Evolutionary conservation across 2,888 invertebrate genomes (phyloP).

Genomic region (Boloria euphrosyne): DNA sequence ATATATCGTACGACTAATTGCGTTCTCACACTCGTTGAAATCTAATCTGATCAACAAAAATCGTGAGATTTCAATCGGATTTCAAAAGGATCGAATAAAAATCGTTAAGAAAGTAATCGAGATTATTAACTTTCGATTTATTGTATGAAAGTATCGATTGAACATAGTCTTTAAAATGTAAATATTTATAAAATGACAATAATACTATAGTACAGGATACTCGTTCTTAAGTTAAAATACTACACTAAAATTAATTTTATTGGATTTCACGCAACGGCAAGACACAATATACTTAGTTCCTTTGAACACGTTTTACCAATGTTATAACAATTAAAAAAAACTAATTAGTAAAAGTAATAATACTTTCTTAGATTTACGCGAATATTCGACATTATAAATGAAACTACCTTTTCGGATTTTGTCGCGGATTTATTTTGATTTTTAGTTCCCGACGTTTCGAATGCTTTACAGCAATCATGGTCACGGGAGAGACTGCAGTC

Average conservation of each 20-base stretch:
- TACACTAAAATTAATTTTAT: not conserved
- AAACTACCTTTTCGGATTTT: too few relatives aligned
- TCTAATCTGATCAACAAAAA: constrained; percentile 28
- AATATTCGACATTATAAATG: too few relatives aligned
- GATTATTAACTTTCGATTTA: constrained; percentile 8
- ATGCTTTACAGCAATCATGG: too few relatives aligned
- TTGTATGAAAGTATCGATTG: constrained; percentile 13
- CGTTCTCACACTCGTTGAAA: constrained; percentile 34
- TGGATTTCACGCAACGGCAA: too few relatives aligned
- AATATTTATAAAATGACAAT: constrained; percentile 16
- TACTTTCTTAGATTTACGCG: too few relatives aligned
- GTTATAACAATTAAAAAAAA: too few relatives aligned
- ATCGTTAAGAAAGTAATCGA: constrained; percentile 24
- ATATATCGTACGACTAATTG: constrained; percentile 26
- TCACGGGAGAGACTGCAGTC: too few relatives aligned
- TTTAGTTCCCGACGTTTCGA: too few relatives aligned
- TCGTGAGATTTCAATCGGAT: constrained; percentile 29
- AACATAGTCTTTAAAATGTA: constrained; percentile 17
- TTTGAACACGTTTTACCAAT: too few relatives aligned
- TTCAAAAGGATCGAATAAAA: constrained; percentile 22
- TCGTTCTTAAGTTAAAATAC: constrained; percentile 5
- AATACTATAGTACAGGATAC: constrained; percentile 6
- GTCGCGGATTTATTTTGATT: too few relatives aligned
- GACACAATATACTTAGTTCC: too few relatives aligned
- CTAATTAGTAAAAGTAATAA: too few relatives aligned